Evolutionary conservation across 2,888 invertebrate species (phyloP).

Genomic region (Ditula angustiorana): DNA sequence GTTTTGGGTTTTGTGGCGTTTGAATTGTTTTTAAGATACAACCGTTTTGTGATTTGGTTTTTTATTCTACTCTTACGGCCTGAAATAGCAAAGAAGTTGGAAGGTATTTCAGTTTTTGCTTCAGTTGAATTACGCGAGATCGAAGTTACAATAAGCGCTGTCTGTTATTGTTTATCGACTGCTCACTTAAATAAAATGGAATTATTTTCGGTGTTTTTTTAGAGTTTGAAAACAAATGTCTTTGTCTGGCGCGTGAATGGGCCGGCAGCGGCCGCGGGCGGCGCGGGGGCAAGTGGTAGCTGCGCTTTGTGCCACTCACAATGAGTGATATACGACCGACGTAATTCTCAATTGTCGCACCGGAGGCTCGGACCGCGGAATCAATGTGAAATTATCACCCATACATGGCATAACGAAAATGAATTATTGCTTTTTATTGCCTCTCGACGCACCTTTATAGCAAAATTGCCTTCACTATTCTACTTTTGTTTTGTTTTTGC

Average conservation of each 20-base stretch:
- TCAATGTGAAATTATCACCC: conserved; percentile 83
- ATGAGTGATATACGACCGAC: conserved; percentile 84
- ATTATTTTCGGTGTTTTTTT: conserved; percentile 77
- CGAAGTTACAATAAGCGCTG: conserved; percentile 35
- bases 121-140: conserved; percentile 28
- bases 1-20: conserved; percentile 81
- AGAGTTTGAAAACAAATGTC: conserved; percentile 81
- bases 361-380: conserved; percentile 63
- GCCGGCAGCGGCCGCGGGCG: conserved; percentile 68
- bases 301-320: conserved; percentile 80
- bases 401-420: conserved; percentile 83
- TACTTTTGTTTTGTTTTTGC: conserved; percentile 52
- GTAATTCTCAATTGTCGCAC: conserved; percentile 81
- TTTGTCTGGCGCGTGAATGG: conserved; percentile 78
- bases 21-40: conserved; percentile 77
- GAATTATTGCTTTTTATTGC: conserved; percentile 82
- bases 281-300: conserved; percentile 77
- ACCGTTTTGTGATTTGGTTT: conserved; percentile 34
- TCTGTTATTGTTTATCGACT: conserved; percentile 70
- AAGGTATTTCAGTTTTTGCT: conserved; percentile 23
- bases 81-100: conserved; percentile 8
- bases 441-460: conserved; percentile 60
- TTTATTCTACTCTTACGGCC: conserved; percentile 15
- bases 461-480: conserved; percentile 59
- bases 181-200: conserved; percentile 72